A percentile compares a stretch with the other conserved stretches of the same genome.
Evolutionary conservation across 92 coral and sea anemone species (phyloP).

Genomic region (Bergia sp.): DNA sequence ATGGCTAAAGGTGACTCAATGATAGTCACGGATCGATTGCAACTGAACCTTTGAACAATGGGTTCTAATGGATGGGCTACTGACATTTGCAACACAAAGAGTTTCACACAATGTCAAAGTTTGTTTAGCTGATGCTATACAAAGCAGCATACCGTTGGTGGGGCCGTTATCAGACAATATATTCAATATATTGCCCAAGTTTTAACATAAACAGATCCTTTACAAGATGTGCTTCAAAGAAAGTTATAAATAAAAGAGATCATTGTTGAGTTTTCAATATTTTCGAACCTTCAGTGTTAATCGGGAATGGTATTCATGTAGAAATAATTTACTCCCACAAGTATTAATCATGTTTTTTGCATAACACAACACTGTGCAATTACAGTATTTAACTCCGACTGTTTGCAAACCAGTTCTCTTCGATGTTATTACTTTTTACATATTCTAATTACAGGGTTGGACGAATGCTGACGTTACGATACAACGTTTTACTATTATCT

Average conservation of each 20-base stretch:
- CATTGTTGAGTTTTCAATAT: neutral
- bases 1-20: constrained; percentile 46
- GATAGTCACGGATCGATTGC: constrained; percentile 63
- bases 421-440: constrained; percentile 24
- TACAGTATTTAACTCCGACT: constrained; percentile 4
- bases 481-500: constrained; percentile 21
- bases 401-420: neutral
- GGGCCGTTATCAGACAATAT: constrained; percentile 18
- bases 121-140: constrained; percentile 37
- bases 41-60: constrained; percentile 49
- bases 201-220: constrained; percentile 33
- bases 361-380: neutral
- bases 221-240: neutral
- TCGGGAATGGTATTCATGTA: neutral
- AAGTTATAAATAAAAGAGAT: neutral
- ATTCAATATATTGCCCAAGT: constrained; percentile 29
- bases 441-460: constrained; percentile 42
- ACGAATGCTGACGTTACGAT: constrained; percentile 13
- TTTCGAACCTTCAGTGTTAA: neutral
- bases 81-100: constrained; percentile 64
- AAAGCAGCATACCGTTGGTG: constrained; percentile 26
- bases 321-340: constrained; percentile 2
- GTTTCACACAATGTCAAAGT: constrained; percentile 21
- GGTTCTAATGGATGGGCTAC: constrained; percentile 61
- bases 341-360: neutral